These are phyloP conservation scores for Samia ricini DNA, from an alignment of 1,140 invertebrate genomes.

Conservation along the genomic window DNA sequence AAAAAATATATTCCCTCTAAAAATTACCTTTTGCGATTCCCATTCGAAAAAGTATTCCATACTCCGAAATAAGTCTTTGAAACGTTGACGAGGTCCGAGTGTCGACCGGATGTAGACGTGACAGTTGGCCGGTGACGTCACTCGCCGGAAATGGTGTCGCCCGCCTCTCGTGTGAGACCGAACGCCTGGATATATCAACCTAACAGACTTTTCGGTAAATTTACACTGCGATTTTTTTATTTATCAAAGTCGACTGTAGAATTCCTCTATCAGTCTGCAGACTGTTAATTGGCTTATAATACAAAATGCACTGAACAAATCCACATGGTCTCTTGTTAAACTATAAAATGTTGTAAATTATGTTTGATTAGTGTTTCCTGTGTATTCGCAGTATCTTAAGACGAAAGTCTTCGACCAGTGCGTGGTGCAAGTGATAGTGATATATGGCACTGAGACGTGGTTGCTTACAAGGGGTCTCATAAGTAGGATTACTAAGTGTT, in stretches of 20 bases:
- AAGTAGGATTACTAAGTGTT: no score
- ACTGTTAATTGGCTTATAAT: no score
- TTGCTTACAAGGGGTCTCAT: no score
- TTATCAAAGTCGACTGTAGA: neutral
- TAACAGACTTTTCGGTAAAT: neutral
- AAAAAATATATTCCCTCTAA: neutral
- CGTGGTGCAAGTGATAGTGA: no score
- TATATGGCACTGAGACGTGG: no score
- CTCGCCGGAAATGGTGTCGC: neutral
- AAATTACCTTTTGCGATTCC: neutral
- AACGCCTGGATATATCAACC: neutral
- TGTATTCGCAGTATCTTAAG: no score
- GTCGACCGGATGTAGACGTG: constrained; percentile 3
- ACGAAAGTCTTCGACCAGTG: no score
- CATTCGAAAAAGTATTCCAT: neutral
- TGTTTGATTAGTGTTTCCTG: no score
- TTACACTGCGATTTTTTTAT: neutral
- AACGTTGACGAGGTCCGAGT: neutral
- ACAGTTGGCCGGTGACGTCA: constrained; percentile 7
- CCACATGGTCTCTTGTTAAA: no score
- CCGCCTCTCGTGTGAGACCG: neutral
- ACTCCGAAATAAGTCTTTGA: neutral
- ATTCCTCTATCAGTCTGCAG: neutral
- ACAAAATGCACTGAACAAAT: no score
- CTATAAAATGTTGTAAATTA: no score